Evolutionary conservation across 2,797 vertebrate genomes (phyloP).

Genomic region (Percopsis omiscomaycus): DNA sequence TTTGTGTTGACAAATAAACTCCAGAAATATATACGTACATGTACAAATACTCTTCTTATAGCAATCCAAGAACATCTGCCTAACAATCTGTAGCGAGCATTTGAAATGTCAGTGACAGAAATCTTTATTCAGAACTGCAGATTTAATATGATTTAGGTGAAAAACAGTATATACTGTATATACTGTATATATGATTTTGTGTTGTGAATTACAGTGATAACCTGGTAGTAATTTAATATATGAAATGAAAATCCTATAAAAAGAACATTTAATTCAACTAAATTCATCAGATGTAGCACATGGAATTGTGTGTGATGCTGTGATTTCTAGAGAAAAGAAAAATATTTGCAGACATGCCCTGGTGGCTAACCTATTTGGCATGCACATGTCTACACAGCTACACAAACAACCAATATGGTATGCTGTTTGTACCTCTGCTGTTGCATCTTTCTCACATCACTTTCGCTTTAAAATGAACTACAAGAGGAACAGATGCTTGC

Average conservation of each 20-base stretch:
- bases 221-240: too few relatives aligned
- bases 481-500: constrained; percentile 23
- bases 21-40: background rate
- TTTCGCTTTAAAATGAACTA: constrained; percentile 43
- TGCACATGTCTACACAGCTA: constrained; percentile 6
- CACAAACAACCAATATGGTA: constrained; percentile 24
- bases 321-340: too few relatives aligned
- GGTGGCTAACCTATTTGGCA: too few relatives aligned
- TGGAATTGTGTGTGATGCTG: too few relatives aligned
- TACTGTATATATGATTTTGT: too few relatives aligned
- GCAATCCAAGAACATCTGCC: constrained; percentile 18
- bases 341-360: too few relatives aligned
- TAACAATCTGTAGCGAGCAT: constrained; percentile 26
- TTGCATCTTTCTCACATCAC: constrained; percentile 57
- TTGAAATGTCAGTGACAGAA: constrained; percentile 49
- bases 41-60: constrained; percentile 29
- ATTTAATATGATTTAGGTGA: constrained; percentile 34
- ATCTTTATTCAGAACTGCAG: constrained; percentile 39
- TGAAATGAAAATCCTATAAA: too few relatives aligned
- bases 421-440: constrained; percentile 37
- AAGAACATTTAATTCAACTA: too few relatives aligned
- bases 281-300: too few relatives aligned
- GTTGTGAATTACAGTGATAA: too few relatives aligned
- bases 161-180: too few relatives aligned
- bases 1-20: constrained; percentile 63